Base-by-base conservation (phyloP, 2,113 vertebrate species). In the Anguilla japonica region DNA sequence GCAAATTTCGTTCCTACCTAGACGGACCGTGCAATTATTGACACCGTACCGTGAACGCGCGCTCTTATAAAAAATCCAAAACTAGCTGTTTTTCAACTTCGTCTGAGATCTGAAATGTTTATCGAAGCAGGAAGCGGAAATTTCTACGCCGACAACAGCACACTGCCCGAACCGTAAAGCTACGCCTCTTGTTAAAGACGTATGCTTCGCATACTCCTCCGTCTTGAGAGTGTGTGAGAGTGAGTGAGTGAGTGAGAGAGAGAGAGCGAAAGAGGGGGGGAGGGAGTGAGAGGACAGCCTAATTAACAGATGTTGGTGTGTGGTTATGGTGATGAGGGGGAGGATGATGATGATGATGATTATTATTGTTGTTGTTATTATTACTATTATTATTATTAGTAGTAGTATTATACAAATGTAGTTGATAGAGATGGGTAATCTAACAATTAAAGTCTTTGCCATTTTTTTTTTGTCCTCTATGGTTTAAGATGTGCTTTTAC, bases 51-150 rank as follows among this genome's bases (percentile, higher is more conserved):
- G 22, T n/a, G 4, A 75, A 75, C 15, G 11, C 41, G 20, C 83
- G 39, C 16, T 85, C 1, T 85, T 80, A 11, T 41, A 14, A 7
- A 34, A 83, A 71, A 20, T 5, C 34, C 34, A 9, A 26, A 71
- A 40, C 50, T 0, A 53, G 39, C 39, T 87, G 60, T 60, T 89
- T 39, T 83, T 87, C n/a, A 57, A 89, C 71, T 89, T 83, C 84
- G 84, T 87, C 57, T 22, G 85, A 89, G 85, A 40, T 86, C 78
- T 75, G 71, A 75, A 75, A 41, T 90, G 90, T 91, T 90, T 90
- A 15, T 92, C 90, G 84, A 86, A 87, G 92, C 91, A 96, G 95
- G 94, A 96, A 95, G 91, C 94, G 94, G 94, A 96, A 95, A 95
- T 95, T 91, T 94, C 89, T 91, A 84, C 56, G 22, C 22, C 85